These are phyloP conservation scores for Globodera rostochiensis DNA, from an alignment of 1,140 invertebrate species.

Conservation along the genomic window DNA sequence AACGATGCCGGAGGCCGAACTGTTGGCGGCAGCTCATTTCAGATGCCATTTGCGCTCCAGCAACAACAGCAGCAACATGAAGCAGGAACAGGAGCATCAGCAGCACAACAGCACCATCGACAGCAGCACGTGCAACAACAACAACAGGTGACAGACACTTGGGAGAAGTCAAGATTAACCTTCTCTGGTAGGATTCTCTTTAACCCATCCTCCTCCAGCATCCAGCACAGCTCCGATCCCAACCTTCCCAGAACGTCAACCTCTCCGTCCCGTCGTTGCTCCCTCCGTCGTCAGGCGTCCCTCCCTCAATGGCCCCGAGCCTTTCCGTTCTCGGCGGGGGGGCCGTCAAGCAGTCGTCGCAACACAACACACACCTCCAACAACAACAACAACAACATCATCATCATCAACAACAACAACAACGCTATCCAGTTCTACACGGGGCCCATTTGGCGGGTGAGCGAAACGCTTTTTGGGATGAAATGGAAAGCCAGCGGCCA, in stretches of 20 bases:
- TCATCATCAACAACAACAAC: neutral
- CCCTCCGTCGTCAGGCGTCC: neutral
- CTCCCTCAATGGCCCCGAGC: neutral
- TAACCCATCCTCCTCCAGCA: neutral
- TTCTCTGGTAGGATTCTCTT: no score
- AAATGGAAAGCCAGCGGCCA: neutral
- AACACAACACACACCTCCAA: neutral
- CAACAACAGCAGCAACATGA: neutral
- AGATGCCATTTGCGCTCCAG: neutral
- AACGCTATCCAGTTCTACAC: constrained; percentile 1
- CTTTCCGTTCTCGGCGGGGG: neutral
- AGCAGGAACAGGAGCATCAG: neutral
- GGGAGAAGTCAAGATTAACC: no score
- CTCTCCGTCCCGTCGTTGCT: neutral
- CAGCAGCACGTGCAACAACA: constrained; percentile 1
- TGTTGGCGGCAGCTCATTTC: neutral
- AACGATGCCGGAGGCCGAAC: neutral
- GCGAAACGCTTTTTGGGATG: neutral
- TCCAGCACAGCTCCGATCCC: neutral
- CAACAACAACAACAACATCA: neutral
- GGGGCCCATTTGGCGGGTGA: constrained; percentile 7
- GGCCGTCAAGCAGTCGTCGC: neutral
- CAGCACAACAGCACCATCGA: constrained; percentile 3
- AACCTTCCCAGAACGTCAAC: neutral
- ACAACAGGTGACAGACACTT: neutral